Evolutionary conservation across 2,113 vertebrate species (phyloP).

Genomic region (Thunnus maccoyii): DNA sequence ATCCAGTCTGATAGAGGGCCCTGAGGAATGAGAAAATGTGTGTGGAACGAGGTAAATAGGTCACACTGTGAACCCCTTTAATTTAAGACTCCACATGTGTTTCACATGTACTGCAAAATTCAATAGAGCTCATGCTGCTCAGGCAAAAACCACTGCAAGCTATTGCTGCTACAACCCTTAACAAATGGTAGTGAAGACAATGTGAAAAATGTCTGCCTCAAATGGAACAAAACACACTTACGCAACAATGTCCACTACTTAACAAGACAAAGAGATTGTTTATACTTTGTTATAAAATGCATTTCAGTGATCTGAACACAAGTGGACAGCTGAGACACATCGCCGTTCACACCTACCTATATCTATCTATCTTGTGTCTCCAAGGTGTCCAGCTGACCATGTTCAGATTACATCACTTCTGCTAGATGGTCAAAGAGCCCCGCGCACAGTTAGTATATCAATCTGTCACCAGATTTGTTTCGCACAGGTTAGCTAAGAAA

Average conservation of each 20-base stretch:
- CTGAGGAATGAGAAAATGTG: constrained; percentile 31
- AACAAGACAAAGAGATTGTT: not conserved
- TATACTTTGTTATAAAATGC: too few species aligned
- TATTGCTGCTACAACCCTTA: constrained; percentile 11
- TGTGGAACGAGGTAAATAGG: constrained; percentile 28
- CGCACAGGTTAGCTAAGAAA: too few species aligned
- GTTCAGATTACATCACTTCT: too few species aligned
- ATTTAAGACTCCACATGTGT: constrained; percentile 57
- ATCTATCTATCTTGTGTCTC: too few species aligned
- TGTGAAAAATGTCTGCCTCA: not conserved
- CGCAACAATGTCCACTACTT: not conserved
- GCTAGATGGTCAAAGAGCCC: too few species aligned
- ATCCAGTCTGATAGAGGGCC: constrained; percentile 10
- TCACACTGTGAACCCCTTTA: constrained; percentile 40
- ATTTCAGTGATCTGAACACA: too few species aligned
- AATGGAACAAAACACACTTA: not conserved
- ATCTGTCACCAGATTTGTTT: too few species aligned
- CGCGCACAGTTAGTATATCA: too few species aligned
- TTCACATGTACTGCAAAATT: constrained; percentile 29
- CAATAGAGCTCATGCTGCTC: not conserved
- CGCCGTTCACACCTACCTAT: too few species aligned
- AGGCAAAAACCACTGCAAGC: not conserved
- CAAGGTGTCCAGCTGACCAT: too few species aligned
- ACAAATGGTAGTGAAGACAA: constrained; percentile 21
- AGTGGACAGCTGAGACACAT: too few species aligned